Evolutionary conservation across 2,888 invertebrate genomes (phyloP), one percentile per base, ranked within the genome.

Genomic region (Candidula unifasciata): DNA sequence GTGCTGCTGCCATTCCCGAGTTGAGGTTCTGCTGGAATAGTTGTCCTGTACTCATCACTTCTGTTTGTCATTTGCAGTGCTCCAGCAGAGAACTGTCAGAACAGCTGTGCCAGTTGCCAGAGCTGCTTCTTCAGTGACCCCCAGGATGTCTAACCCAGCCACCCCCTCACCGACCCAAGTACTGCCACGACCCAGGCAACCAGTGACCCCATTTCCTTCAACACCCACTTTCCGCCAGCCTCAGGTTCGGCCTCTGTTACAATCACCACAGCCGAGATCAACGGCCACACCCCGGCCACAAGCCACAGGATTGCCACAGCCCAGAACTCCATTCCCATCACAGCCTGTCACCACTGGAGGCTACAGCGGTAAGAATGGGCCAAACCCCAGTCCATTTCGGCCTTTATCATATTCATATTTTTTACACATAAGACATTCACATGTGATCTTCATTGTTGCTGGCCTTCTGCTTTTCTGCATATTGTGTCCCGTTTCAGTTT

Each of bases 41-140:
- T n/a, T 64, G 64, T 64, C 64, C 64, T 64, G 5, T 5, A 64
- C 27, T 24, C n/a, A 6, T 64, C 64, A n/a, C 27, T 64, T 64
- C 24, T 69, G 27, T 69, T n/a, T 69, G 16, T 57, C 27, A 21
- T 16, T 33, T 33, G 3, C 82, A 82, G 82, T 73, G 37, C 44
- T 82, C 44, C 82, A 82, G 24, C 82, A 82, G 66, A 73, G 82
- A 82, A 64, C 74, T 44, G 74, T 64, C 30, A 16, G 60, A 10
- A 64, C 64, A n/a, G n/a, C 68, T 13, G 79, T 80, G 8, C 83
- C 84, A 35, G 78, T 79, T 3, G 64, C 73, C 27, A 54, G 66
- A 16, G 44, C 69, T 3, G 54, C 82, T 24, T 60, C 79, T 2
- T 37, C 57, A 13, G n/a, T 82, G 6, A 66, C 84, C 3, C 73